Percentiles rank a stretch among this genome's conserved stretches.
Conservation (phyloP, 2,113 vertebrate genomes). For the Poeciliopsis prolifica region DNA sequence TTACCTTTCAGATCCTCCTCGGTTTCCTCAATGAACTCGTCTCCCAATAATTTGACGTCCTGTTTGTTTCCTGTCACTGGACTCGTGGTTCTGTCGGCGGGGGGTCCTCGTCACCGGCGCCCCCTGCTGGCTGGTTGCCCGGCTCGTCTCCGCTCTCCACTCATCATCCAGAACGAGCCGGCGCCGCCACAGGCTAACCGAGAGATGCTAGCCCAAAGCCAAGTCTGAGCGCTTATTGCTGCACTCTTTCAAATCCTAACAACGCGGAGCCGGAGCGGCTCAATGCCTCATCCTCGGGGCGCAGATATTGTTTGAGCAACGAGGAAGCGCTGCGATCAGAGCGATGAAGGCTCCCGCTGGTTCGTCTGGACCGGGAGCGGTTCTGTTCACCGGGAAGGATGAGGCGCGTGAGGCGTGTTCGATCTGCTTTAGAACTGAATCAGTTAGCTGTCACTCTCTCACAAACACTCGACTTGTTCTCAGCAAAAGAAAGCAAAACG, state of each 20-base stretch:
- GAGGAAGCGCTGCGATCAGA: slow-evolving; percentile 39
- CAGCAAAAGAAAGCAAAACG: too few species aligned
- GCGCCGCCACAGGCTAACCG: slow-evolving; percentile 30
- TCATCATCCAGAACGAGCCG: slow-evolving; percentile 56
- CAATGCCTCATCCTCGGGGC: slow-evolving; percentile 41
- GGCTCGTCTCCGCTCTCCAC: not conserved
- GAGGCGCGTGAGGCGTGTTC: not conserved
- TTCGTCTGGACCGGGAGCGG: slow-evolving; percentile 3
- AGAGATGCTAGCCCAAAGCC: slow-evolving; percentile 46
- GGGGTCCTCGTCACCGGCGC: slow-evolving; percentile 16
- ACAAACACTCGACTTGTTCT: too few species aligned
- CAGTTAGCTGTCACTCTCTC: too few species aligned
- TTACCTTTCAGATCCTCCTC: not conserved
- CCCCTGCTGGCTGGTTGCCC: slow-evolving; percentile 21
- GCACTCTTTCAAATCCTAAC: slow-evolving; percentile 56
- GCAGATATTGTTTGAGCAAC: slow-evolving; percentile 47
- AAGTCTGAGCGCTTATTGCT: slow-evolving; percentile 48
- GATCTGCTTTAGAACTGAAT: not conserved
- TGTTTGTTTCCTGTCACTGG: slow-evolving; percentile 7
- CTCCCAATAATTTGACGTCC: not conserved
- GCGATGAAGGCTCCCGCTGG: slow-evolving; percentile 14
- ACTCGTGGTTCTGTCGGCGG: not conserved
- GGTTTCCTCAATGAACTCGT: not conserved
- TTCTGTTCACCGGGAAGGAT: slow-evolving; percentile 20
- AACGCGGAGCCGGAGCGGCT: slow-evolving; percentile 26